Conservation (phyloP, 2,113 vertebrate species). For the Ptychochromis oligacanthus region DNA sequence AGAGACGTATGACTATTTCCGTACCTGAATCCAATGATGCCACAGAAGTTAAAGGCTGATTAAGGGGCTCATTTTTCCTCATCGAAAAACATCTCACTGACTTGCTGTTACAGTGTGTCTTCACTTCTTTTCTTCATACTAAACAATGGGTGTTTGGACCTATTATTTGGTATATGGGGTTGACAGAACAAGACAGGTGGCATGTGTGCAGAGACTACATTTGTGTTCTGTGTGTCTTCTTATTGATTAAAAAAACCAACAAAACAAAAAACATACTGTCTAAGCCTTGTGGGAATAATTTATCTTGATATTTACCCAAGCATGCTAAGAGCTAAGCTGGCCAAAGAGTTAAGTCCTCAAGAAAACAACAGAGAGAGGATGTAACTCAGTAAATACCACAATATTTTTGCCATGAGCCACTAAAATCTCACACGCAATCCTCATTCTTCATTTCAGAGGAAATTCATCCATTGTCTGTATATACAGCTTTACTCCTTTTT, state of each 20-base stretch:
- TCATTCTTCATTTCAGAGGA: not conserved
- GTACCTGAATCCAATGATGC: not conserved
- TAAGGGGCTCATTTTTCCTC: not conserved
- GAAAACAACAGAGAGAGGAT: not conserved
- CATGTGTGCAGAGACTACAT: not conserved
- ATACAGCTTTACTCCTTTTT: not conserved
- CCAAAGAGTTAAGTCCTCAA: not conserved
- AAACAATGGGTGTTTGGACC: not conserved
- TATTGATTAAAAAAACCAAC: not conserved
- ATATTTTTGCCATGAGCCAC: not conserved
- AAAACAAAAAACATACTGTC: no score
- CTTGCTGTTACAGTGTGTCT: not conserved
- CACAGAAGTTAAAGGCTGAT: not conserved
- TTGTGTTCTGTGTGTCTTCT: not conserved
- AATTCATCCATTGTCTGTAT: not conserved
- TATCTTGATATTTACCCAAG: not conserved
- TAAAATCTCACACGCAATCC: not conserved
- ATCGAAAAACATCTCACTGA: accelerated
- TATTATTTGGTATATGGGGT: not conserved
- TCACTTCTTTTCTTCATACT: not conserved
- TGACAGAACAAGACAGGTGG: no score
- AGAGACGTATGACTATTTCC: not conserved
- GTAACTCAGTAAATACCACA: slow-evolving; percentile 6
- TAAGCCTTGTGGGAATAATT: not conserved
- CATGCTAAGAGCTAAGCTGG: accelerated